phyloP scores from a whole-genome alignment of 1,140 invertebrate genomes.

The Drosophila orosa region DNA sequence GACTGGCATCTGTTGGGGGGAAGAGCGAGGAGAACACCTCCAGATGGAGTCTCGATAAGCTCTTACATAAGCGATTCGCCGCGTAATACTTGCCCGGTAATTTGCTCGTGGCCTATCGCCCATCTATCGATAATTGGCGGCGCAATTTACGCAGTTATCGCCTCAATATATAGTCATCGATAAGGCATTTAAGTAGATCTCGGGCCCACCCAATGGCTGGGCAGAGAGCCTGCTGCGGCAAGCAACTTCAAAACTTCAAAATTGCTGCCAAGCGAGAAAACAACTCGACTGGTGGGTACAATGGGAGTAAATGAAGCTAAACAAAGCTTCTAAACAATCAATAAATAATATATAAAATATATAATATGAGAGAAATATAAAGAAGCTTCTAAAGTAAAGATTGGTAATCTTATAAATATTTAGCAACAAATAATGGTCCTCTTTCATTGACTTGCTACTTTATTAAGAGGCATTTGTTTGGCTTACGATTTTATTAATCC shows the following conservation, averaged over 20 bases:
- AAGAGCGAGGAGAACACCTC: slow-evolving; percentile 23
- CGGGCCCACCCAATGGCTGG: slow-evolving; percentile 38
- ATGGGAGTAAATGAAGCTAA: background rate
- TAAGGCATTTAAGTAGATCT: slow-evolving; percentile 56
- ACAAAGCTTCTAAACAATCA: too few species aligned
- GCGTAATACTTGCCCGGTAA: slow-evolving; percentile 8
- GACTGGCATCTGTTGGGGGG: slow-evolving; percentile 58
- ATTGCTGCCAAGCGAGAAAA: slow-evolving; percentile 64
- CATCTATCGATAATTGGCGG: slow-evolving; percentile 73
- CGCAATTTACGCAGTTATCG: slow-evolving; percentile 50
- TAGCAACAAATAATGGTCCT: too few species aligned
- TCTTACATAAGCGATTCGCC: slow-evolving; percentile 33
- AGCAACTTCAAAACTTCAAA: slow-evolving; percentile 48
- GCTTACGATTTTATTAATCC: background rate
- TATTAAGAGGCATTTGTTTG: too few species aligned
- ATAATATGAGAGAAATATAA: background rate
- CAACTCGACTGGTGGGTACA: slow-evolving; percentile 28
- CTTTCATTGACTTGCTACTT: too few species aligned
- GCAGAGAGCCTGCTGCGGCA: background rate
- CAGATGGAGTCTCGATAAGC: slow-evolving; percentile 64
- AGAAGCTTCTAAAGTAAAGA: too few species aligned
- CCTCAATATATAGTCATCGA: slow-evolving; percentile 37
- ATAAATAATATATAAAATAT: background rate
- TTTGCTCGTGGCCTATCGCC: slow-evolving; percentile 53
- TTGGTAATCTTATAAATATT: too few species aligned